Conservation (phyloP, 2,888 invertebrate species). For the Euphydryas editha region DNA sequence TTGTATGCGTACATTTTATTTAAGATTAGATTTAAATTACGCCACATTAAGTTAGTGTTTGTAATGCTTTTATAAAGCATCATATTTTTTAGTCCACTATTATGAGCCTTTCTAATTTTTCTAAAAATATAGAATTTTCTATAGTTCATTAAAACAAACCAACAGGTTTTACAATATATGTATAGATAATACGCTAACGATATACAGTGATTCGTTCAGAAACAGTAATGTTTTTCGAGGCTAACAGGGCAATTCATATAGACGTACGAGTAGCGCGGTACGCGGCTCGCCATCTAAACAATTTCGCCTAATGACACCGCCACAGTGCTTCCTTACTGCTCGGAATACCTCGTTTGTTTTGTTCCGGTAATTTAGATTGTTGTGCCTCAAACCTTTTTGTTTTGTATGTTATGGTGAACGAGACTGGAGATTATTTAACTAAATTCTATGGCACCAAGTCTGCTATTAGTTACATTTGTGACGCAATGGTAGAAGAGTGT, state of each 20-base stretch:
- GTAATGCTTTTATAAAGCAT: no score
- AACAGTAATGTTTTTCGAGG: constrained; percentile 6
- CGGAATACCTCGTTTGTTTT: constrained; percentile 17
- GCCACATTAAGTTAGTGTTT: no score
- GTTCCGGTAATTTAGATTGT: constrained; percentile 12
- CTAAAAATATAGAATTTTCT: no score
- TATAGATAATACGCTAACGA: no score
- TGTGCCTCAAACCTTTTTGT: constrained; percentile 5
- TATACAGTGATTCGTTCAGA: background rate
- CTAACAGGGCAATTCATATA: constrained; percentile 41
- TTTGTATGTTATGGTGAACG: background rate
- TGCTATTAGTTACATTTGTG: no score
- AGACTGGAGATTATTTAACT: background rate
- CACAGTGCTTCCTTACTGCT: constrained; percentile 39
- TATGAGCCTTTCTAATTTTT: no score
- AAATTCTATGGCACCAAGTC: background rate
- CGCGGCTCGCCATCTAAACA: constrained; percentile 46
- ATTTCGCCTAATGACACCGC: constrained; percentile 58
- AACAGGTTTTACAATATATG: no score
- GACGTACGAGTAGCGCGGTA: constrained; percentile 29
- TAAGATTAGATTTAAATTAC: no score
- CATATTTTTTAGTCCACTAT: no score
- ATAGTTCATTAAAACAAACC: no score
- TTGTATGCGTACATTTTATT: no score
- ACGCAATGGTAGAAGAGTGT: no score